Evolutionary conservation across 2,888 invertebrate genomes (phyloP).

Genomic region (Thecocarcelia acutangulata): DNA sequence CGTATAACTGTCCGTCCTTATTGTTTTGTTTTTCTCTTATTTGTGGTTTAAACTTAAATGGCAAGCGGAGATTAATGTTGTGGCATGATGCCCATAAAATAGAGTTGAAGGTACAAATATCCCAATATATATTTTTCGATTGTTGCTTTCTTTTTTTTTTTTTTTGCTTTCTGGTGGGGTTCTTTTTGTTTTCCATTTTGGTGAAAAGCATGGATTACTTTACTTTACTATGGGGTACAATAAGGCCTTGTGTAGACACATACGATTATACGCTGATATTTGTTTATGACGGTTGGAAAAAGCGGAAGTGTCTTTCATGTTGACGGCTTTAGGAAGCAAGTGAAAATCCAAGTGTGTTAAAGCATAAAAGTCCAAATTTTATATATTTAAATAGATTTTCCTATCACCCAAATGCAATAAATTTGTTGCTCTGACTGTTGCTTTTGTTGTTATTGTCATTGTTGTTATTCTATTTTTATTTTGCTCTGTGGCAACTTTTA

Average conservation of each 20-base stretch:
- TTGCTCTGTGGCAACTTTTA: not conserved
- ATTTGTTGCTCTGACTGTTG: not conserved
- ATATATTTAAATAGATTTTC: constrained; percentile 42
- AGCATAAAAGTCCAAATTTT: constrained; percentile 22
- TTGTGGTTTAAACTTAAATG: constrained; percentile 73
- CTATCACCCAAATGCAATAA: constrained; percentile 35
- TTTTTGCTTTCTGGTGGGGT: no score
- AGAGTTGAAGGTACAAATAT: constrained; percentile 63
- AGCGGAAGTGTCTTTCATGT: constrained; percentile 61
- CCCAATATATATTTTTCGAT: constrained; percentile 32
- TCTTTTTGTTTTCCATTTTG: constrained; percentile 7
- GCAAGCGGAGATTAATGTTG: constrained; percentile 80
- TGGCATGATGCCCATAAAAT: constrained; percentile 72
- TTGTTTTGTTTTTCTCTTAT: constrained; percentile 40
- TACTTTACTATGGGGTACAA: constrained; percentile 59
- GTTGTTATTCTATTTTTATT: constrained; percentile 2
- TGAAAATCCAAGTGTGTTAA: constrained; percentile 53
- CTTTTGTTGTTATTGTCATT: not conserved
- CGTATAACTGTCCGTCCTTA: not conserved
- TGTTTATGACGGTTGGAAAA: constrained; percentile 18
- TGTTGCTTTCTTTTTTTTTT: constrained; percentile 13
- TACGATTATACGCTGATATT: not conserved
- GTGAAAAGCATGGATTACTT: constrained; percentile 36
- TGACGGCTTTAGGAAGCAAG: constrained; percentile 60
- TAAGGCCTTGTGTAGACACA: constrained; percentile 22